Percentiles rank a stretch among this genome's conserved stretches.
Evolutionary conservation across 2,888 invertebrate species (phyloP).

Genomic region (Eugnorisma glareosa): DNA sequence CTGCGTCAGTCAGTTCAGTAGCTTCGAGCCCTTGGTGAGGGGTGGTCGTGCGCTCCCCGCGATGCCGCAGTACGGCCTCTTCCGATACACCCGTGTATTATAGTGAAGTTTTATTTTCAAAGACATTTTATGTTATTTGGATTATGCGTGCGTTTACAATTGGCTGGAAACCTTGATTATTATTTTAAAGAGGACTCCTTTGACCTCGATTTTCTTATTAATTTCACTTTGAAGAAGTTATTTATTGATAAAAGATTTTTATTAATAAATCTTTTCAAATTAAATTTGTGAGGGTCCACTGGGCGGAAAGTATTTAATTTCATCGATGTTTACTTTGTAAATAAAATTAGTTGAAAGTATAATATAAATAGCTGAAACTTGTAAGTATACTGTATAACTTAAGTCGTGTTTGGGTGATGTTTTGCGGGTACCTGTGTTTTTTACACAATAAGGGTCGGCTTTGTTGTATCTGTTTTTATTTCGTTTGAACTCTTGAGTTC

Average conservation of each 20-base stretch:
- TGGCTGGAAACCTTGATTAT: constrained; percentile 72
- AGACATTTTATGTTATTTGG: constrained; percentile 66
- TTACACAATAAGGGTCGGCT: constrained; percentile 26
- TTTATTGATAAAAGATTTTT: constrained; percentile 55
- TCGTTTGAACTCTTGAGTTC: constrained; percentile 43
- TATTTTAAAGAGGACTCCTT: constrained; percentile 34
- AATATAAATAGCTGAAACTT: constrained; percentile 46
- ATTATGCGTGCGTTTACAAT: constrained; percentile 73
- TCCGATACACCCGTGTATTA: constrained; percentile 72
- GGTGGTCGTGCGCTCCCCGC: constrained; percentile 80
- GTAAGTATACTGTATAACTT: constrained; percentile 49
- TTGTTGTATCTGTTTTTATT: constrained; percentile 43
- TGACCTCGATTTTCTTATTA: constrained; percentile 41
- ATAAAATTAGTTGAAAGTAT: constrained; percentile 37
- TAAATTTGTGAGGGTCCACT: constrained; percentile 55
- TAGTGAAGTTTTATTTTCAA: constrained; percentile 80
- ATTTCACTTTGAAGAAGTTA: constrained; percentile 64
- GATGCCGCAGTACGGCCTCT: constrained; percentile 74
- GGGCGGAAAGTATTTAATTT: constrained; percentile 52
- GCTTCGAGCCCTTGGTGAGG: constrained; percentile 80
- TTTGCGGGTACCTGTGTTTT: constrained; percentile 48
- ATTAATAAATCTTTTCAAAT: constrained; percentile 42
- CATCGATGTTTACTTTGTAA: constrained; percentile 34
- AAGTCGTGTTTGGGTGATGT: constrained; percentile 31
- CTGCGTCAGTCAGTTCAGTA: constrained; percentile 80